A percentile compares a stretch with the other conserved stretches of the same genome.
Conservation (phyloP, 2,888 invertebrate genomes). For the Bombylius discolor region DNA sequence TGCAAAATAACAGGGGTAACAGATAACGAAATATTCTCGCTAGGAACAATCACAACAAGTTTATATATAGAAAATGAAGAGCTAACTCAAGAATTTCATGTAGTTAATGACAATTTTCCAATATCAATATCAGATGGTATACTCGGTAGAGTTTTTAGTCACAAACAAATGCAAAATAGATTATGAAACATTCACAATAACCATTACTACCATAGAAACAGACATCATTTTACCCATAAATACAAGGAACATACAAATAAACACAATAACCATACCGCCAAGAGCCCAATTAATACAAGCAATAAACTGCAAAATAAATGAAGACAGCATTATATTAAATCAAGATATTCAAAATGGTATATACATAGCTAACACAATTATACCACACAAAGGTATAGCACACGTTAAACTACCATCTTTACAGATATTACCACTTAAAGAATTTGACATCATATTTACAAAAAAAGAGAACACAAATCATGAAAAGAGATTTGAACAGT, state of each 20-base stretch:
- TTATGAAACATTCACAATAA: slow-evolving; percentile 2
- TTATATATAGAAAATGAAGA: not conserved
- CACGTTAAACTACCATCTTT: not conserved
- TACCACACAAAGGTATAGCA: slow-evolving; percentile 3
- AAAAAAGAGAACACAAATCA: too few species aligned
- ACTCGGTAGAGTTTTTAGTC: not conserved
- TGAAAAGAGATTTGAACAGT: not conserved
- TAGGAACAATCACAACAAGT: not conserved
- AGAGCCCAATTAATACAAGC: not conserved
- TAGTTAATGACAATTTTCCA: slow-evolving; percentile 2
- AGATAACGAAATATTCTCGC: not conserved
- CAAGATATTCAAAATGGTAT: slow-evolving; percentile 2
- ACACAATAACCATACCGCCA: slow-evolving; percentile 1
- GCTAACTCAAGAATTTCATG: not conserved
- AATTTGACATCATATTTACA: too few species aligned
- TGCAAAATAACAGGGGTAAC: not conserved
- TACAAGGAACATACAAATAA: not conserved
- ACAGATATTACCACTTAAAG: too few species aligned
- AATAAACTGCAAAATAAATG: not conserved
- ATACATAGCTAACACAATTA: not conserved
- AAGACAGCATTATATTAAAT: slow-evolving; percentile 5
- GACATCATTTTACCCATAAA: not conserved
- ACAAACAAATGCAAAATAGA: slow-evolving; percentile 1
- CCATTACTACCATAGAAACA: not conserved
- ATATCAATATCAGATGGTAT: slow-evolving; percentile 4